Conservation (phyloP, 2,113 vertebrate species). For the Aphyosemion australe region DNA sequence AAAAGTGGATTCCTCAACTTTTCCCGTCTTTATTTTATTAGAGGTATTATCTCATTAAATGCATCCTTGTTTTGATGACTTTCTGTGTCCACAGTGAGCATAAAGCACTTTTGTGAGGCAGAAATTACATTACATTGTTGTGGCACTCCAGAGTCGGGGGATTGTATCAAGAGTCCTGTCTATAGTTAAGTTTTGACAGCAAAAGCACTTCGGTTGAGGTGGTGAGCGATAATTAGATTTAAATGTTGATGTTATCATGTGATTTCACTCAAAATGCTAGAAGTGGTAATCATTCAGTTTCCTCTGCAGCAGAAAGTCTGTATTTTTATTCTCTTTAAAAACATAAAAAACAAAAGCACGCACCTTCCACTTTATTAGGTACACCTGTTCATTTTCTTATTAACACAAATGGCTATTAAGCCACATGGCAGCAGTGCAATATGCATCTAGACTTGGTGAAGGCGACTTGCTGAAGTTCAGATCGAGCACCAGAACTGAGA, state of each 20-base stretch:
- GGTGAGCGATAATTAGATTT: not conserved
- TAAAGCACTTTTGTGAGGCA: not conserved
- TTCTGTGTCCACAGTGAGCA: not conserved
- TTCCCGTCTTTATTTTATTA: conserved; percentile 12
- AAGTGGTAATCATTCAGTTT: not conserved
- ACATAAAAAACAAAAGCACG: too few relatives aligned
- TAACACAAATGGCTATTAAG: too few relatives aligned
- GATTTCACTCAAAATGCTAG: not conserved
- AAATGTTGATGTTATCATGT: not conserved
- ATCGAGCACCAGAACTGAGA: too few relatives aligned
- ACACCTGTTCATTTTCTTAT: too few relatives aligned
- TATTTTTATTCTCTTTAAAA: too few relatives aligned
- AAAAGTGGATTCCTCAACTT: not conserved
- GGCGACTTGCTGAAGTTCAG: too few relatives aligned
- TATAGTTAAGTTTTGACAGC: not conserved
- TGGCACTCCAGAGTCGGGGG: not conserved
- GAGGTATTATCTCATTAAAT: not conserved
- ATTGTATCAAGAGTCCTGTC: not conserved
- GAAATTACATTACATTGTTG: conserved; percentile 3
- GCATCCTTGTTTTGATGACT: conserved; percentile 3
- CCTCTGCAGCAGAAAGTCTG: too few relatives aligned
- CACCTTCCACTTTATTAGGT: too few relatives aligned
- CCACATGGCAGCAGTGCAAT: too few relatives aligned
- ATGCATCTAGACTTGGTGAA: too few relatives aligned
- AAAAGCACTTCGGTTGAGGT: not conserved